phyloP scores from a whole-genome alignment of 2,113 vertebrate genomes.

The Sphaerodactylus townsendi region DNA sequence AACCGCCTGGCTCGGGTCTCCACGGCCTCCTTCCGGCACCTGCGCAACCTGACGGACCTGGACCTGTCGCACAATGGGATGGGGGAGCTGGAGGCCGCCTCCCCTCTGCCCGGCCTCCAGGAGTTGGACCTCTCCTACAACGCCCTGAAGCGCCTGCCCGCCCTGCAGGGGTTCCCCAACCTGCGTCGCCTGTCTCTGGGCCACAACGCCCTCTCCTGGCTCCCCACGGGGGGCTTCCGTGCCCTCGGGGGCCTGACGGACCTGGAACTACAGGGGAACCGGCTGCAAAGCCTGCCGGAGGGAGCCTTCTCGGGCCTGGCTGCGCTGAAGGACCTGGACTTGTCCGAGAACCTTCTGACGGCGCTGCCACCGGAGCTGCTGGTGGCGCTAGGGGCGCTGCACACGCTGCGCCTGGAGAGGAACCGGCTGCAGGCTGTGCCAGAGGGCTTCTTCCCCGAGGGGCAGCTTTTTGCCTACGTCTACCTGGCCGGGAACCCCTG shows the following conservation, averaged over 20 bases:
- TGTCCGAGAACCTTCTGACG: slow-evolving; percentile 56
- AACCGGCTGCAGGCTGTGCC: slow-evolving; percentile 48
- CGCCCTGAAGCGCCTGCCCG: background rate
- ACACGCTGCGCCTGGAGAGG: slow-evolving; percentile 55
- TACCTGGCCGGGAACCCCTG: slow-evolving; percentile 66
- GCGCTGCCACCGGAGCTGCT: slow-evolving; percentile 52
- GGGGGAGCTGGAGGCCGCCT: background rate
- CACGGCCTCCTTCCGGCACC: background rate
- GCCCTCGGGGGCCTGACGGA: background rate
- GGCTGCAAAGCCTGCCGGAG: background rate
- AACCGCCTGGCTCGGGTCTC: background rate
- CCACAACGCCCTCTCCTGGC: slow-evolving; percentile 38
- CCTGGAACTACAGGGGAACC: slow-evolving; percentile 61
- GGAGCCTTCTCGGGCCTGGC: background rate
- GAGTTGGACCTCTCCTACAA: slow-evolving; percentile 63
- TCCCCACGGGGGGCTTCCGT: background rate
- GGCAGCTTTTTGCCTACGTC: background rate
- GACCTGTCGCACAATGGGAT: slow-evolving; percentile 55
- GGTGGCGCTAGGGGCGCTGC: background rate
- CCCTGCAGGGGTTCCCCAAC: background rate
- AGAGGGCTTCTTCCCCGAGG: slow-evolving; percentile 23
- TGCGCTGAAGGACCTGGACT: slow-evolving; percentile 44
- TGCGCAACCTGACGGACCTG: background rate
- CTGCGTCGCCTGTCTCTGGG: slow-evolving; percentile 51
- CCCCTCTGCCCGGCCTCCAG: background rate